Base-by-base conservation (phyloP, 2,113 vertebrate genomes). In the Castor canadensis region DNA sequence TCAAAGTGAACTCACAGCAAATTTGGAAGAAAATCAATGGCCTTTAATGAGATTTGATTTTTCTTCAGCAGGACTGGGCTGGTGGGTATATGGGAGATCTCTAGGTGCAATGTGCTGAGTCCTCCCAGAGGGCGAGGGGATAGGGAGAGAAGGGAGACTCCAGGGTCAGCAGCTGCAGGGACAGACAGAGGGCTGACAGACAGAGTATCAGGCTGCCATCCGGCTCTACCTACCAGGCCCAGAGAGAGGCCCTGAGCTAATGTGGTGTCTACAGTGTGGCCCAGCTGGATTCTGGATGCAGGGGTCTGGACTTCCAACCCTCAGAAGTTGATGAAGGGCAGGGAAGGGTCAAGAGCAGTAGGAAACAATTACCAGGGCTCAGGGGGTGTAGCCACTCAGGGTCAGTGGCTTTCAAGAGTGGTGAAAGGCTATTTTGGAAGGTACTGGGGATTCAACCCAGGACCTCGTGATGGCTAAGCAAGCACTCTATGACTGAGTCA, bases 71-170 rank as follows among this genome's bases (percentile, higher is more conserved):
- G 85, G 73, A 93, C 94, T 93, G 85, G 95, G 90, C 94, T 93
- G 95, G 92, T 91, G 95, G 96, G 96, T 95, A 93, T n/a, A 47
- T 91, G 86, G 13, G 95, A 93, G 49, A 85, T 96, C 85, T 87
- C 93, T 58, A 12, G 79, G 10, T 12, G 82, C 73, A 87, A 45
- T 0, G 45, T 45, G 38, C 47, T 0, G 94, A 81, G 79, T n/a
- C n/a, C n/a, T n/a, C n/a, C n/a, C 94, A 17, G 89, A 96, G 92
- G 4, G 97, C 96, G 84, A 15, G 32, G 81, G 69, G 97, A 98
- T 94, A 93, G 95, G 98, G 96, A 98, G 96, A 95, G 96, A 97
- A 98, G 98, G 98, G 98, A 73, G 49, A 98, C 98, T 98, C 98
- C 98, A 98, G 98, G 98, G 97, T 97, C 69, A 97, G 98, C 97